Percentiles rank a stretch among this genome's conserved stretches.
Evolutionary conservation across 2,113 vertebrate species (phyloP).

Genomic region (Planiliza haematocheilus): DNA sequence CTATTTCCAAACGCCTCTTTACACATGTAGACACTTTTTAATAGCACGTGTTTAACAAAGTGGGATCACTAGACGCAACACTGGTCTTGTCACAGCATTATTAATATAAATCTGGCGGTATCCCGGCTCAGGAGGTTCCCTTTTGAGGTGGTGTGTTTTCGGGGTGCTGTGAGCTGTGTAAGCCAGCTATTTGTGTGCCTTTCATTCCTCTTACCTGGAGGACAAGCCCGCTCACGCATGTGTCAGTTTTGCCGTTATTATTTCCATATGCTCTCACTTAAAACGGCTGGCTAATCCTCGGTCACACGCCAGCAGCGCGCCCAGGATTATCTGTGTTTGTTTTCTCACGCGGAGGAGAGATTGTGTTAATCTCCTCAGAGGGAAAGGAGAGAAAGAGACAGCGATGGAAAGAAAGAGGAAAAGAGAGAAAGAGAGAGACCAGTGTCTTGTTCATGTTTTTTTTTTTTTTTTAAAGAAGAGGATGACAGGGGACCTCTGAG

Average conservation of each 20-base stretch:
- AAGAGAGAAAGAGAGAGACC: conserved; percentile 26
- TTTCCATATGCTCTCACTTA: conserved; percentile 80
- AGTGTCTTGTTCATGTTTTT: conserved; percentile 40
- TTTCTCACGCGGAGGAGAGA: conserved; percentile 81
- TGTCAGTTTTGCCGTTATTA: conserved; percentile 71
- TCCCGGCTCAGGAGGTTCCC: conserved; percentile 47
- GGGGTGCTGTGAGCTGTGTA: conserved; percentile 59
- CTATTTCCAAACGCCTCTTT: conserved; percentile 44
- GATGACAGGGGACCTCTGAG: conserved; percentile 36
- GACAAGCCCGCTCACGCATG: conserved; percentile 52
- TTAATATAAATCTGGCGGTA: conserved; percentile 40
- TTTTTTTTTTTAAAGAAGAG: conserved; percentile 16
- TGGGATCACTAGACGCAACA: conserved; percentile 32
- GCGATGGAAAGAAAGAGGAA: conserved; percentile 27
- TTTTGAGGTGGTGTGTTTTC: conserved; percentile 53
- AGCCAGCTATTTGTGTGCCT: conserved; percentile 67
- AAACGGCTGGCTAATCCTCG: conserved; percentile 79
- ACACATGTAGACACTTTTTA: conserved; percentile 45
- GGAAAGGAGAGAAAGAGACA: conserved; percentile 32
- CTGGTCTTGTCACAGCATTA: conserved; percentile 48
- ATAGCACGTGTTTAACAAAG: conserved; percentile 31
- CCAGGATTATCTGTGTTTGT: conserved; percentile 85
- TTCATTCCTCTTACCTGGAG: conserved; percentile 67
- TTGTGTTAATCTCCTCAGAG: conserved; percentile 80
- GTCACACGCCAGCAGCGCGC: conserved; percentile 79